Percentiles rank a stretch among this genome's conserved stretches.
Conservation (phyloP, 2,888 invertebrate genomes). For the Agrotis clavis region DNA sequence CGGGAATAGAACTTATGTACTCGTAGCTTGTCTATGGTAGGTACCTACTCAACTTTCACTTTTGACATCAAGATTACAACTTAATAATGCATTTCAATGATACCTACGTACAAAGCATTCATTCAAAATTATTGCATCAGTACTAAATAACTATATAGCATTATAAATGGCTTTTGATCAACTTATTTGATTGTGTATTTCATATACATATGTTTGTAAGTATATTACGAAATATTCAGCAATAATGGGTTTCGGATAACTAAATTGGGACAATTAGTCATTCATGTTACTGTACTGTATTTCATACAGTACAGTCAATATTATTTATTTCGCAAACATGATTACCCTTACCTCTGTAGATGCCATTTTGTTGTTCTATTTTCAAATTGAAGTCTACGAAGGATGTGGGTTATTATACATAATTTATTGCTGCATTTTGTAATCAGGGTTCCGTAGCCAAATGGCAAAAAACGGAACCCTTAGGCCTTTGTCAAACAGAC, state of each 20-base stretch:
- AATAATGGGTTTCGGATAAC: slow-evolving; percentile 48
- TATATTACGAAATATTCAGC: slow-evolving; percentile 46
- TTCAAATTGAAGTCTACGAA: no score
- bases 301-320: slow-evolving; percentile 5
- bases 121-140: slow-evolving; percentile 55
- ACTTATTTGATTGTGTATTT: slow-evolving; percentile 45
- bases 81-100: slow-evolving; percentile 40
- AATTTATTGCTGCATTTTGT: no score
- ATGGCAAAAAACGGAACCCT: no score
- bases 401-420: no score
- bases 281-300: no score
- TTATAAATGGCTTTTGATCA: slow-evolving; percentile 52
- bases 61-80: slow-evolving; percentile 23
- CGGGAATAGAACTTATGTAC: background rate
- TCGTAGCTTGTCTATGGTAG: background rate
- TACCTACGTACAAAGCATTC: slow-evolving; percentile 24
- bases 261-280: slow-evolving; percentile 34
- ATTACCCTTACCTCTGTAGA: slow-evolving; percentile 10
- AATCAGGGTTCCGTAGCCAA: no score
- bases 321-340: slow-evolving; percentile 35
- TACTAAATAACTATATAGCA: slow-evolving; percentile 46
- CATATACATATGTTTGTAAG: background rate
- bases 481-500: no score
- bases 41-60: slow-evolving; percentile 39
- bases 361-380: slow-evolving; percentile 8